Evolutionary conservation across 2,113 vertebrate species (phyloP).

Genomic region (Acrocephalus kingi): DNA sequence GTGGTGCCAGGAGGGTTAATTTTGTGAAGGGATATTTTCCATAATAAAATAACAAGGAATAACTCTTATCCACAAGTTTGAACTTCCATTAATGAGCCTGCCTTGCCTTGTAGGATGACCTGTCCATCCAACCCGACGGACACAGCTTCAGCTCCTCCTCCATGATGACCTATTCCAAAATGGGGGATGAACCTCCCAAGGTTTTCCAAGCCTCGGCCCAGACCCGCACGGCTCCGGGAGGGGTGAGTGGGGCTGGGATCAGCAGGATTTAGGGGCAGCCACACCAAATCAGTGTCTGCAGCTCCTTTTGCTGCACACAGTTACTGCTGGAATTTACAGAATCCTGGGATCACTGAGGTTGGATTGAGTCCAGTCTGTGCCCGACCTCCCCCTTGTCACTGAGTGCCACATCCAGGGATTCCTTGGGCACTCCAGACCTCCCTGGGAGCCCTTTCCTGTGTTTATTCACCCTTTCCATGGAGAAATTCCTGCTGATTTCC

Average conservation of each 20-base stretch:
- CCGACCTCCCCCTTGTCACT: rapidly evolving
- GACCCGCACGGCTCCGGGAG: constrained; percentile 86
- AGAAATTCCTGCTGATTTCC: rapidly evolving
- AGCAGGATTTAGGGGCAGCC: background rate
- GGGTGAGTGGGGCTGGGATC: constrained; percentile 78
- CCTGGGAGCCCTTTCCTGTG: background rate
- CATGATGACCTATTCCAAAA: constrained; percentile 90
- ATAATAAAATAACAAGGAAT: background rate
- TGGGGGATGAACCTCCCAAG: constrained; percentile 87
- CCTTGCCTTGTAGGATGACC: constrained; percentile 74
- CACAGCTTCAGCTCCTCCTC: constrained; percentile 92
- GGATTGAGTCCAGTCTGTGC: background rate
- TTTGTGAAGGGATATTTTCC: background rate
- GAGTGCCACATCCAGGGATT: background rate
- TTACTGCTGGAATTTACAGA: background rate
- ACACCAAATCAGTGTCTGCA: background rate
- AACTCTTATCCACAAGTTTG: background rate
- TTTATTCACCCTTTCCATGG: background rate
- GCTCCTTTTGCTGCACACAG: background rate
- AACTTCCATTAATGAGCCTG: background rate
- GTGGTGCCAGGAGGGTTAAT: background rate
- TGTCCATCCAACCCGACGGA: constrained; percentile 72
- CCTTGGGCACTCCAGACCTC: background rate
- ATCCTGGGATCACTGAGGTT: no score
- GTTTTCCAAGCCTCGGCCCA: constrained; percentile 89